Conservation (phyloP, 2,797 vertebrate species). For the Setipinna tenuifilis region DNA sequence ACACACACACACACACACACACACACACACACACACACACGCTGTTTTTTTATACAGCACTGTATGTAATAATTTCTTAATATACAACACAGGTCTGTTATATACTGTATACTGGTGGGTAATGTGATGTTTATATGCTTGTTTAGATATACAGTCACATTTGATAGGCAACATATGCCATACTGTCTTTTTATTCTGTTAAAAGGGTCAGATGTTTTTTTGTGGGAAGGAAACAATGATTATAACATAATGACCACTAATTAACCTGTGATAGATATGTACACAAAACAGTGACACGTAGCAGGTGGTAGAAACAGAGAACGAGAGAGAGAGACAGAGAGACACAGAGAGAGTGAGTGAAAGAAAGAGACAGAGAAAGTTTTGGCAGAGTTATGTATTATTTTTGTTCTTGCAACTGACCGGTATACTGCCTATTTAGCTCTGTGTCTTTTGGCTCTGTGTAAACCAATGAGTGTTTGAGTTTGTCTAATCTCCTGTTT, state of each 20-base stretch:
- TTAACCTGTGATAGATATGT: conserved; percentile 44
- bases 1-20: neutral
- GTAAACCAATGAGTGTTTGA: conserved; percentile 27
- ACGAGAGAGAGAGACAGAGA: conserved; percentile 22
- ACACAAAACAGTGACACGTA: conserved; percentile 39
- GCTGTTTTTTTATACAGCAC: neutral
- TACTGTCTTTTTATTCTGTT: conserved; percentile 19
- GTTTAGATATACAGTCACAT: neutral
- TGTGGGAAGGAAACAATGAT: conserved; percentile 44
- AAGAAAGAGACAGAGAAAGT: conserved; percentile 19
- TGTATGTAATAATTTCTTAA: no score
- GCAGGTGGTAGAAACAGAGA: conserved; percentile 36
- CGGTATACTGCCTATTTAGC: conserved; percentile 37
- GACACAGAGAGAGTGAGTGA: neutral
- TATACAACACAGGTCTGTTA: neutral
- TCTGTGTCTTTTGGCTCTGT: conserved; percentile 31
- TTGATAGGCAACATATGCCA: neutral
- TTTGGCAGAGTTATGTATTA: conserved; percentile 27
- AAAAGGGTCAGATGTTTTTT: conserved; percentile 43
- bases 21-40: neutral
- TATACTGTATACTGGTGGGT: neutral
- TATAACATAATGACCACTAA: conserved; percentile 57
- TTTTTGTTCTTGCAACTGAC: conserved; percentile 34
- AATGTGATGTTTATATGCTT: neutral
- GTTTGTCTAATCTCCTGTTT: conserved; percentile 31